These are phyloP conservation scores for Oncorhynchus tshawytscha DNA, from an alignment of 2,113 vertebrate genomes.

Conservation along the genomic window DNA sequence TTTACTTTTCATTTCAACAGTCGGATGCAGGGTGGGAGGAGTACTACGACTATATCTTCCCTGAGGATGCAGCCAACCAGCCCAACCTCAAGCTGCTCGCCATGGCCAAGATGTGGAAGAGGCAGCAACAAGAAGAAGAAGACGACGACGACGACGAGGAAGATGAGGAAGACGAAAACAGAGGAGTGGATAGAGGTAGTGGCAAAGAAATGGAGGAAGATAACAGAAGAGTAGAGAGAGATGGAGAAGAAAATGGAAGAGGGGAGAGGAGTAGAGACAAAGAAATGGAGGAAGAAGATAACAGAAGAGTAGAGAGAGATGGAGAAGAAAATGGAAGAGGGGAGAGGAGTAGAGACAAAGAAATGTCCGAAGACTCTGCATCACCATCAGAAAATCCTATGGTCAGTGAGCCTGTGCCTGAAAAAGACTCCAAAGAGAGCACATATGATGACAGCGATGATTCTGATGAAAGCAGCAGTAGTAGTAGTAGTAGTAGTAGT, in stretches of 20 bases:
- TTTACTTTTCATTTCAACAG: conserved; percentile 58
- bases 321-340: not conserved
- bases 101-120: conserved; percentile 99
- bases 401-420: not conserved
- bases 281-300: not conserved
- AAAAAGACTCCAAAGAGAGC: conserved; percentile 1
- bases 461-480: conserved; percentile 18
- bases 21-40: conserved; percentile 98
- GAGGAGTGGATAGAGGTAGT: too few relatives aligned
- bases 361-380: not conserved
- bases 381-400: not conserved
- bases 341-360: conserved; percentile 4
- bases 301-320: not conserved
- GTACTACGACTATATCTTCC: conserved; percentile 98
- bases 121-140: conserved; percentile 78
- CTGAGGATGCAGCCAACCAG: conserved; percentile 95
- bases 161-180: conserved; percentile 12
- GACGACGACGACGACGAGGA: conserved; percentile 66
- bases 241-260: not conserved
- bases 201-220: conserved; percentile 17
- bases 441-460: conserved; percentile 30
- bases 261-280: too few relatives aligned
- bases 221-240: not conserved
- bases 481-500: conserved; percentile 6
- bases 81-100: conserved; percentile 97